Evolutionary conservation across 1,140 invertebrate species (phyloP).

Genomic region (Chrysoperla carnea): DNA sequence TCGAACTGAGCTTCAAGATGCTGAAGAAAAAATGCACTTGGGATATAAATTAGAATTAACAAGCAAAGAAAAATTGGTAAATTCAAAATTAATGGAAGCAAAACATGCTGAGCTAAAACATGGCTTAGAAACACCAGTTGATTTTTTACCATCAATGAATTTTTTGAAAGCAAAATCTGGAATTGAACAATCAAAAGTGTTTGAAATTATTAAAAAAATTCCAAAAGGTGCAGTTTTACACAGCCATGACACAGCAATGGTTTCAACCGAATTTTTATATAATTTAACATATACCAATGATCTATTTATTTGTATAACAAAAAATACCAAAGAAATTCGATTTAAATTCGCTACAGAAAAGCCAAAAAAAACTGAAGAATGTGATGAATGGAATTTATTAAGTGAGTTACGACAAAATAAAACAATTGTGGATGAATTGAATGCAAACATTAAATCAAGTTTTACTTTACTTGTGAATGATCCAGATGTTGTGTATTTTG

Average conservation of each 20-base stretch:
- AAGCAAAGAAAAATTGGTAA: slow-evolving; percentile 35
- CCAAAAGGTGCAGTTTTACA: slow-evolving; percentile 58
- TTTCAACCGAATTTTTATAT: slow-evolving; percentile 44
- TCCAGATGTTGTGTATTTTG: slow-evolving; percentile 37
- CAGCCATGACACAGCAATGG: slow-evolving; percentile 46
- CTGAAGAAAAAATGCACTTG: no score
- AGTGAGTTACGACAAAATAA: slow-evolving; percentile 27
- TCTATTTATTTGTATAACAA: slow-evolving; percentile 42
- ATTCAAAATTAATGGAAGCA: slow-evolving; percentile 41
- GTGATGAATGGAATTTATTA: slow-evolving; percentile 33
- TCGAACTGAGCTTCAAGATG: no score
- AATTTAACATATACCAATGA: slow-evolving; percentile 48
- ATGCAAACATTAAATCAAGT: slow-evolving; percentile 31
- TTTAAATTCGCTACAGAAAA: slow-evolving; percentile 16
- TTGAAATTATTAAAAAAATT: slow-evolving; percentile 45
- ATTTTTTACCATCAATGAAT: slow-evolving; percentile 42
- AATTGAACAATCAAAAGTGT: slow-evolving; percentile 49
- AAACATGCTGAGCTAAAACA: slow-evolving; percentile 40
- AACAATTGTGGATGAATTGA: slow-evolving; percentile 28
- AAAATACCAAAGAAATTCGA: slow-evolving; percentile 14
- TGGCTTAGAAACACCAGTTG: slow-evolving; percentile 33
- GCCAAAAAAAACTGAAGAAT: slow-evolving; percentile 17
- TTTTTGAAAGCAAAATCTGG: slow-evolving; percentile 41
- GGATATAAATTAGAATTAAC: slow-evolving; percentile 16
- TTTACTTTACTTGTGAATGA: slow-evolving; percentile 41